A percentile compares a stretch with the other conserved stretches of the same genome.
Conservation (phyloP, 2,888 invertebrate genomes). For the Poecilobothrus nobilitatus region DNA sequence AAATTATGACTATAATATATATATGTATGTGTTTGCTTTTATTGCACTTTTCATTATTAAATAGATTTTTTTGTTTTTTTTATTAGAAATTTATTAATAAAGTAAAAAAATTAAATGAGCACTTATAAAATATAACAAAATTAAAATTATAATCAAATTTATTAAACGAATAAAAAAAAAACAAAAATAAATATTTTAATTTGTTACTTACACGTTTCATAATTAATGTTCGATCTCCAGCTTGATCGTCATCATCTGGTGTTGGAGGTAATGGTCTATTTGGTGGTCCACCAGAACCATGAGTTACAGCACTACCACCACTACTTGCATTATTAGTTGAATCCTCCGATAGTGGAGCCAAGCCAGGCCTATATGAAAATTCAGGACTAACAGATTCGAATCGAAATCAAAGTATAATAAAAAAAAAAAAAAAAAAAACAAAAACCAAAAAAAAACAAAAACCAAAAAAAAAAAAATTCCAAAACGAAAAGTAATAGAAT, state of each 20-base stretch:
- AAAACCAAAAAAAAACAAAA: conserved; percentile 20
- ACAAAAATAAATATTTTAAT: not conserved
- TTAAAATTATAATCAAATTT: not conserved
- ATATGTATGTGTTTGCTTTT: too few relatives aligned
- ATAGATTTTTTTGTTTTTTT: too few relatives aligned
- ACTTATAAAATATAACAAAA: not conserved
- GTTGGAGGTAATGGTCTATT: conserved; percentile 91
- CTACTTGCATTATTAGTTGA: conserved; percentile 38
- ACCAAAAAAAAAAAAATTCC: conserved; percentile 21
- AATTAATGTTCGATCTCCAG: conserved; percentile 80
- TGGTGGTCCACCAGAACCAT: conserved; percentile 63
- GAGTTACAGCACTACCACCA: conserved; percentile 34
- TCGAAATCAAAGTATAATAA: conserved; percentile 27
- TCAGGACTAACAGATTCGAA: conserved; percentile 58
- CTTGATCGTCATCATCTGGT: conserved; percentile 80
- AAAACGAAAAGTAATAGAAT: conserved; percentile 14
- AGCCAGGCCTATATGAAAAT: conserved; percentile 71
- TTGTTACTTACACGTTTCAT: conserved; percentile 74
- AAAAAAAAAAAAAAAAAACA: conserved; percentile 25
- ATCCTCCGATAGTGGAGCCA: conserved; percentile 55
- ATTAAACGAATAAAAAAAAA: not conserved
- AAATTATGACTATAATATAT: too few relatives aligned
- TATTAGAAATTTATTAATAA: too few relatives aligned
- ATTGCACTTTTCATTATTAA: too few relatives aligned
- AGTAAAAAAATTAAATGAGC: not conserved